Percentiles rank a stretch among this genome's conserved stretches.
These are phyloP conservation scores for Sterrhoptilus dennistouni DNA, from an alignment of 2,113 vertebrate genomes.

Conservation along the genomic window DNA sequence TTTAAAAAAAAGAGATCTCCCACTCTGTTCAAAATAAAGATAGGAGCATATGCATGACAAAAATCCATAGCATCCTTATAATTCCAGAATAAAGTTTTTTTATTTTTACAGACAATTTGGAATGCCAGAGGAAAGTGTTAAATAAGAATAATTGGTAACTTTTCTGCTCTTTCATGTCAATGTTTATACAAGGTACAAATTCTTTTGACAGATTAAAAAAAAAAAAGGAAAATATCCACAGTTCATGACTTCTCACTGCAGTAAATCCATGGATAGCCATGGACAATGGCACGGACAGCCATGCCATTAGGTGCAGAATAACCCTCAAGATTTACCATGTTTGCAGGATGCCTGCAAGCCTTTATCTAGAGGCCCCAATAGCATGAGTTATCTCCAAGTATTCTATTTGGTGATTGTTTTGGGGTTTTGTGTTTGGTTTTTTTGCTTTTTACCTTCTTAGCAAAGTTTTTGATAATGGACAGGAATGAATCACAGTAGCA, in stretches of 20 bases:
- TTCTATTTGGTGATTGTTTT: fast-evolving
- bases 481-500: not conserved
- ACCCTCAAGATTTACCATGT: fast-evolving
- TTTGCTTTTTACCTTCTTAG: not conserved
- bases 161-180: not conserved
- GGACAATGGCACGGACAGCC: not conserved
- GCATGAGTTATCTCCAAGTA: not conserved
- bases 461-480: not conserved
- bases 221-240: fast-evolving
- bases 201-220: not conserved
- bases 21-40: not conserved
- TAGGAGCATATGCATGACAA: not conserved
- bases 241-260: not conserved
- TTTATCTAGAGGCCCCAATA: not conserved
- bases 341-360: not conserved
- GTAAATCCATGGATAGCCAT: not conserved
- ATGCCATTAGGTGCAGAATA: not conserved
- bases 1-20: not conserved
- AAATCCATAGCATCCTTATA: not conserved
- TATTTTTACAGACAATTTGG: not conserved
- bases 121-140: not conserved
- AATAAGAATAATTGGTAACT: not conserved
- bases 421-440: not conserved
- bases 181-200: not conserved
- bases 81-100: not conserved